These are phyloP conservation scores for Ryuthela nishihirai DNA, from an alignment of 2,888 invertebrate species.

Conservation along the genomic window DNA sequence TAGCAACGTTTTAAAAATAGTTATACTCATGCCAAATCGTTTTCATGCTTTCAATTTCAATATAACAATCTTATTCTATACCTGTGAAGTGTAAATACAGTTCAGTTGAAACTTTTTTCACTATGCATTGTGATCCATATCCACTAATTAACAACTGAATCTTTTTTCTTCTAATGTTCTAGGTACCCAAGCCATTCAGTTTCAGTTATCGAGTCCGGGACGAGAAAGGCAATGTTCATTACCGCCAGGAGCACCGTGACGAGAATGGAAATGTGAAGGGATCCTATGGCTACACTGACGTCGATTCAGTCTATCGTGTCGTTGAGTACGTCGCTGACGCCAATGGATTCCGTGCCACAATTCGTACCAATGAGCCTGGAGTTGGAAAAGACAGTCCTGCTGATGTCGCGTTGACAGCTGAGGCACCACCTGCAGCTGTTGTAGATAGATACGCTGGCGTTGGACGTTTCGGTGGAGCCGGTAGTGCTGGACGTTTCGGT, in stretches of 20 bases:
- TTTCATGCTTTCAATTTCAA: too few species aligned
- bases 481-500: conserved; percentile 4
- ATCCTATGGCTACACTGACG: conserved; percentile 43
- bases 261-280: conserved; percentile 40
- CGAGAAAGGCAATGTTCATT: conserved; percentile 42
- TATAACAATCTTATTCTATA: too few species aligned
- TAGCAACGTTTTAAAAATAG: too few species aligned
- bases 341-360: conserved; percentile 41
- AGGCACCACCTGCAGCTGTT: conserved; percentile 34
- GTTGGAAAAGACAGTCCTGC: conserved; percentile 32
- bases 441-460: conserved; percentile 21
- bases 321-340: conserved; percentile 43
- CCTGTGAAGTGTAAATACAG: too few species aligned
- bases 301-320: conserved; percentile 40
- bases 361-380: conserved; percentile 39
- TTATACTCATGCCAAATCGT: too few species aligned
- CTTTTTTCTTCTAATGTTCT: conserved; percentile 5
- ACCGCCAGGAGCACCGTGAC: conserved; percentile 40
- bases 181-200: conserved; percentile 41
- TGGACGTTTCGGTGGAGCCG: conserved; percentile 21
- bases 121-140: too few species aligned
- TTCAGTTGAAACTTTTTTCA: too few species aligned
- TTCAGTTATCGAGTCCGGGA: conserved; percentile 42
- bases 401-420: conserved; percentile 27
- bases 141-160: too few species aligned